Evolutionary conservation across 2,797 vertebrate species (phyloP).

Genomic region (Prionace glauca): DNA sequence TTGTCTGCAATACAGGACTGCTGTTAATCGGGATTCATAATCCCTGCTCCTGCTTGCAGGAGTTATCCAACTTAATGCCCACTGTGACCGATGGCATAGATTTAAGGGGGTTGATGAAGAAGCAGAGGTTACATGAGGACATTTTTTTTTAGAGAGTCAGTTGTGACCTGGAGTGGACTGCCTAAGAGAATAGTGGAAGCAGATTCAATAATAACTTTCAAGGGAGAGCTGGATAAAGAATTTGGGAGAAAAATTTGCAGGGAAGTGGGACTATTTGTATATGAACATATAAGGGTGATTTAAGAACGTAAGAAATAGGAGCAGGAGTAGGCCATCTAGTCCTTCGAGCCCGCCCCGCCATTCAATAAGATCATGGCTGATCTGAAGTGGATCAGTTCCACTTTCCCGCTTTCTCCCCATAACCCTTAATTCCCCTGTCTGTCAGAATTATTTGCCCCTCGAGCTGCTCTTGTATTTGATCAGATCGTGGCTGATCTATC

Average conservation of each 20-base stretch:
- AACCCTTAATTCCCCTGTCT: no score
- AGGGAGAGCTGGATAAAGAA: background rate
- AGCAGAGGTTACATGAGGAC: background rate
- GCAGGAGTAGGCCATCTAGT: no score
- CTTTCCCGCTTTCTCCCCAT: no score
- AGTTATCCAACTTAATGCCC: background rate
- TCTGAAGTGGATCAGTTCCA: no score
- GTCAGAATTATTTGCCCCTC: no score
- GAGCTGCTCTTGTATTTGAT: no score
- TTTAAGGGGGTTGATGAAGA: background rate
- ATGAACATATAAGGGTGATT: no score
- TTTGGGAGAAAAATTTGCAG: background rate
- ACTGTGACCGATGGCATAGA: background rate
- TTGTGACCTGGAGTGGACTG: background rate
- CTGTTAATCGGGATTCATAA: background rate
- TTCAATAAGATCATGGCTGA: no score
- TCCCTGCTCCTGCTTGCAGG: background rate
- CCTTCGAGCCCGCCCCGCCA: no score
- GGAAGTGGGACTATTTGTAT: background rate
- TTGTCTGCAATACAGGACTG: background rate
- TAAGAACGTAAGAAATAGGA: no score
- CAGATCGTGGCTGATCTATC: no score
- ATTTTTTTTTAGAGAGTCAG: background rate
- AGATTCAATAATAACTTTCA: background rate
- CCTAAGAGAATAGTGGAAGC: background rate